Conservation (phyloP, 2,888 invertebrate genomes). For the Pammene fasciana region DNA sequence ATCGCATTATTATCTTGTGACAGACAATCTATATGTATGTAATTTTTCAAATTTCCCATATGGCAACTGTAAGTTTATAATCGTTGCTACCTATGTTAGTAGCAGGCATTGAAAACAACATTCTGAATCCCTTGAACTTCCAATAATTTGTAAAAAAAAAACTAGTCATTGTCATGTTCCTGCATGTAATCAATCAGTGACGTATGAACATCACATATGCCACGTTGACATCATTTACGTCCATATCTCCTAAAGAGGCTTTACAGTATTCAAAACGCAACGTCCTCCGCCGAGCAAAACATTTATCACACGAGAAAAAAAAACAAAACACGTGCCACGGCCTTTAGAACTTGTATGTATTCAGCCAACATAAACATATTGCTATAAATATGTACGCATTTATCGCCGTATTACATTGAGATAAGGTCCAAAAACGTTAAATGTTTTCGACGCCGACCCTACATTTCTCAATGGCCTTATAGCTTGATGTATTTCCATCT, state of each 20-base stretch:
- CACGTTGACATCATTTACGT: slow-evolving; percentile 29
- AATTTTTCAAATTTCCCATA: too few relatives aligned
- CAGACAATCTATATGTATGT: too few relatives aligned
- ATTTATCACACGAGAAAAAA: slow-evolving; percentile 59
- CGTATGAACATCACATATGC: slow-evolving; percentile 18
- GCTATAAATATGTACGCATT: slow-evolving; percentile 44
- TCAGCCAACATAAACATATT: slow-evolving; percentile 35
- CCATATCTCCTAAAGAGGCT: slow-evolving; percentile 31
- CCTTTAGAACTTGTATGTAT: slow-evolving; percentile 56
- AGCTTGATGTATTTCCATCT: slow-evolving; percentile 55
- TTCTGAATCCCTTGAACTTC: too few relatives aligned
- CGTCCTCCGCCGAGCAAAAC: slow-evolving; percentile 43
- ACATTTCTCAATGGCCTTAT: slow-evolving; percentile 54
- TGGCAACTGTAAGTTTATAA: too few relatives aligned
- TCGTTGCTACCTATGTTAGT: too few relatives aligned
- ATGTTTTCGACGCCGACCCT: not conserved
- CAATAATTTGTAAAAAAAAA: too few relatives aligned
- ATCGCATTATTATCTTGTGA: not conserved
- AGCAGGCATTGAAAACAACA: too few relatives aligned
- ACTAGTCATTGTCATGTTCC: too few relatives aligned
- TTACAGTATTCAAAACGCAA: slow-evolving; percentile 38
- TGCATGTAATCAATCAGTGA: slow-evolving; percentile 13
- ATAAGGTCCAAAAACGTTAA: not conserved
- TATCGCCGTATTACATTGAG: slow-evolving; percentile 57
- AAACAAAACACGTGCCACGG: slow-evolving; percentile 73